Conservation (phyloP, 2,113 vertebrate genomes). For the Leucopternis melanops region DNA sequence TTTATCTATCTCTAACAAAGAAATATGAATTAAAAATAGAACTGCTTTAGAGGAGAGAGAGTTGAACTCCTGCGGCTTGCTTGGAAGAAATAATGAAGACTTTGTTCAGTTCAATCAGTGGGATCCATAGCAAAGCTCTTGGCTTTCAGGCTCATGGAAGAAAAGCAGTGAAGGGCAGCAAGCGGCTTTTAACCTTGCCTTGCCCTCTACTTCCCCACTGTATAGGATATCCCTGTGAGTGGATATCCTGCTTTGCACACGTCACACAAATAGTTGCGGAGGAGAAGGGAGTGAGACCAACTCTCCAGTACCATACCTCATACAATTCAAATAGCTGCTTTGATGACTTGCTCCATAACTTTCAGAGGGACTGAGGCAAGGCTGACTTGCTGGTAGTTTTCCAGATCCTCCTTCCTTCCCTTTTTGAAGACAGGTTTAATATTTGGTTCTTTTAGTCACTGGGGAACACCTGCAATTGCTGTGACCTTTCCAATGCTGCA, state of each 20-base stretch:
- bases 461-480: neutral
- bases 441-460: neutral
- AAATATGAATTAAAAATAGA: neutral
- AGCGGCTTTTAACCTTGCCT: neutral
- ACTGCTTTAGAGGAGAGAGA: neutral
- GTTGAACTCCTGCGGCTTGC: neutral
- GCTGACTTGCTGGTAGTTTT: neutral
- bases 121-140: neutral
- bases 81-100: neutral
- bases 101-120: neutral
- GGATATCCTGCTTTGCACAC: rapidly evolving
- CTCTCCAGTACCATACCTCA: neutral
- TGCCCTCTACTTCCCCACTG: neutral
- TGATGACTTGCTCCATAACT: neutral
- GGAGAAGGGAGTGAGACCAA: neutral
- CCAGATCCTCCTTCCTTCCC: neutral
- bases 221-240: neutral
- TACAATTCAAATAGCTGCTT: neutral
- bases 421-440: neutral
- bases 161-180: neutral
- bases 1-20: neutral
- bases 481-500: neutral
- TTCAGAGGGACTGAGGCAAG: neutral
- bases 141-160: neutral
- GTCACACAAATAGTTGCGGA: rapidly evolving